Conservation (phyloP, 2,797 vertebrate genomes). For the Xenopus petersii region DNA sequence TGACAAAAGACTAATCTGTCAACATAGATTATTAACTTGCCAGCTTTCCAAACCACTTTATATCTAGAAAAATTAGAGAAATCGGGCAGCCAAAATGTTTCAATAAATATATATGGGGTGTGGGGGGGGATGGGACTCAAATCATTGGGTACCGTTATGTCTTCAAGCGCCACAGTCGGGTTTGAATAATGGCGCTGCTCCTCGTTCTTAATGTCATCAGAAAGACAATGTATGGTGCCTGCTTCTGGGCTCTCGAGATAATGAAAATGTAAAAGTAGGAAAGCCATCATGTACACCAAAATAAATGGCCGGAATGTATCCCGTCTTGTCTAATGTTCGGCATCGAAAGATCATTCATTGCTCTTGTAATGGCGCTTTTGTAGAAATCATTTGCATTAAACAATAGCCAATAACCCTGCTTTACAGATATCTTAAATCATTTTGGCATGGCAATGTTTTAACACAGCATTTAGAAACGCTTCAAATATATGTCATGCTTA, state of each 20-base stretch:
- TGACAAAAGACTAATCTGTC: background rate
- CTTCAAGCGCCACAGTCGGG: accelerated
- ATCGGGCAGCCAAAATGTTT: constrained; percentile 11
- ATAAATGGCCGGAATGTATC: constrained; percentile 32
- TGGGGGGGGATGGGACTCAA: constrained; percentile 1
- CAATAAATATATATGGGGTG: constrained; percentile 32
- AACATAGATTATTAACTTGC: background rate
- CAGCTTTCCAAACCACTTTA: background rate
- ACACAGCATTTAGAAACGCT: constrained; percentile 35
- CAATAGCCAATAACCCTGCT: constrained; percentile 20
- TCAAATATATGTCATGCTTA: constrained; percentile 9
- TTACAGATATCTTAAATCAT: constrained; percentile 38
- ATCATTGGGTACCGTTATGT: constrained; percentile 29
- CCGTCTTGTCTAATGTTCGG: constrained; percentile 14
- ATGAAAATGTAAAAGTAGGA: constrained; percentile 24
- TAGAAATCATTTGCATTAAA: constrained; percentile 40
- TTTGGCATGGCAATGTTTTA: background rate
- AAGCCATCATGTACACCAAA: constrained; percentile 2
- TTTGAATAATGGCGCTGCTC: constrained; percentile 19
- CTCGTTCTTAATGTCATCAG: constrained; percentile 33
- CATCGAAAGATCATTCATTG: constrained; percentile 32
- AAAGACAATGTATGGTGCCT: constrained; percentile 9
- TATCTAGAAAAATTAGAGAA: constrained; percentile 23
- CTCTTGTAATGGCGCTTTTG: background rate
- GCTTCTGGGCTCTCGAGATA: constrained; percentile 37